These are phyloP conservation scores for Microplitis mediator DNA, from an alignment of 1,140 invertebrate species.

Conservation along the genomic window DNA sequence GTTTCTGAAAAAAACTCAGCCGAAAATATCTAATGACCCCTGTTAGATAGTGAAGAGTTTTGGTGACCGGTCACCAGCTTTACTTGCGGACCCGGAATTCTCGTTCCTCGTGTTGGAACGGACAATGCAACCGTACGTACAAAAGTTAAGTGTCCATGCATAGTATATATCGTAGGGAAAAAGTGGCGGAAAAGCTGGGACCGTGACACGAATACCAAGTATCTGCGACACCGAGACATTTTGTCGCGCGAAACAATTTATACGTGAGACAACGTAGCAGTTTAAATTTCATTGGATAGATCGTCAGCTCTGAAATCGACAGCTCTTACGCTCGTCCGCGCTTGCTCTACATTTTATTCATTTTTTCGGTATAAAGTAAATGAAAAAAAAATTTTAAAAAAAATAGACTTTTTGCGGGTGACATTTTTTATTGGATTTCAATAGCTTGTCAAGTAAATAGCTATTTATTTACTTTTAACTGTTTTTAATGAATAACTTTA, in stretches of 20 bases:
- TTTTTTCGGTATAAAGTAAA: background rate
- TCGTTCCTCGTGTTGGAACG: too few species aligned
- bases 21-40: too few species aligned
- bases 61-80: too few species aligned
- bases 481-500: too few species aligned
- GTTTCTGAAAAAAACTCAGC: too few species aligned
- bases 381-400: background rate
- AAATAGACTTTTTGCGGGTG: conserved; percentile 6
- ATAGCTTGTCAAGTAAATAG: conserved; percentile 15
- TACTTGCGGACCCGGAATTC: too few species aligned
- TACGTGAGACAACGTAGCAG: conserved; percentile 17
- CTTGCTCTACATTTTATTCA: too few species aligned
- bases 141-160: too few species aligned
- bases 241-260: conserved; percentile 20
- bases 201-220: conserved; percentile 16
- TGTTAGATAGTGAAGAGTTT: too few species aligned
- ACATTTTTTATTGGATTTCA: conserved; percentile 23
- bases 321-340: conserved; percentile 4
- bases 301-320: conserved; percentile 10
- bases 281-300: conserved; percentile 19
- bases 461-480: conserved; percentile 3
- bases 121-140: too few species aligned
- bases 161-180: too few species aligned
- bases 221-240: background rate
- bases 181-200: background rate